Evolutionary conservation across 2,113 vertebrate species (phyloP).

Genomic region (Stictonetta naevosa): DNA sequence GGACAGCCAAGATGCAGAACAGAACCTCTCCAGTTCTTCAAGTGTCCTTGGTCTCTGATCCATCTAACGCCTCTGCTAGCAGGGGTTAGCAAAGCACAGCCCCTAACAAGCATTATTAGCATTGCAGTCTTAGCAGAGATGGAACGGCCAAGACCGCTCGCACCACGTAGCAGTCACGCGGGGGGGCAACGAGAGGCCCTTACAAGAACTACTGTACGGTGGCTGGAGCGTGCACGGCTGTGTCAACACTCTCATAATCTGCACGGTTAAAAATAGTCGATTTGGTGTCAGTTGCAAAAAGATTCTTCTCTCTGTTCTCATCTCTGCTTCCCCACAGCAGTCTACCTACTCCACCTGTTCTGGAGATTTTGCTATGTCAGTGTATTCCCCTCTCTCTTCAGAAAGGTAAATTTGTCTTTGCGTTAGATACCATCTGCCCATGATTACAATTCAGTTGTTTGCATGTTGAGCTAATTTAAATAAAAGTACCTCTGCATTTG

Average conservation of each 20-base stretch:
- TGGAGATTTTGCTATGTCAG: neutral
- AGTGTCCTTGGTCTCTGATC: neutral
- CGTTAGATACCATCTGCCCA: neutral
- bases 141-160: neutral
- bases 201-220: rapidly evolving
- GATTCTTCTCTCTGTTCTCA: neutral
- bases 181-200: neutral
- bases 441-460: neutral
- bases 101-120: neutral
- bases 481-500: neutral
- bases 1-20: neutral
- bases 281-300: neutral
- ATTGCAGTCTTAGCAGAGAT: rapidly evolving
- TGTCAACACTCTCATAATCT: neutral
- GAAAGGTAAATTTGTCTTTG: neutral
- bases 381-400: neutral
- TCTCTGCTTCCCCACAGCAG: neutral
- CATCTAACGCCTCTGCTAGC: neutral
- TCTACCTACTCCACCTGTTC: neutral
- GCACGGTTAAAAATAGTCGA: neutral
- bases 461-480: neutral
- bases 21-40: neutral
- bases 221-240: neutral
- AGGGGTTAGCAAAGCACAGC: neutral
- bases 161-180: neutral